Base-by-base conservation (phyloP, 2,113 vertebrate genomes). In the Turnix velox region DNA sequence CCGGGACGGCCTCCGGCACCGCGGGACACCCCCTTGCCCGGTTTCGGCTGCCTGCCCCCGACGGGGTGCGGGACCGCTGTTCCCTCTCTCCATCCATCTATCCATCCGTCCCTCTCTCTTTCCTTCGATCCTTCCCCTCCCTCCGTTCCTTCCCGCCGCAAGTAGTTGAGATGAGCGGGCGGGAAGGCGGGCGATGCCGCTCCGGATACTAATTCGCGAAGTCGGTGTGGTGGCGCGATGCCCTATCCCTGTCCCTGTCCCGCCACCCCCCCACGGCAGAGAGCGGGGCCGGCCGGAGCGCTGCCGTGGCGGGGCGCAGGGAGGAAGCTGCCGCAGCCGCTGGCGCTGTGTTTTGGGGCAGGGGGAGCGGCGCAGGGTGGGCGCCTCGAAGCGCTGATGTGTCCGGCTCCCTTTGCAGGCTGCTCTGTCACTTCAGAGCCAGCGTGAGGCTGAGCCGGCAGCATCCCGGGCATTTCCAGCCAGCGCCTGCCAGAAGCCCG, bases 361-460 rank as follows among this genome's bases (percentile, higher is more conserved):
- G n/a, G 73, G 74, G 76, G 24, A 42, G 69, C 55, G 5, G 76
- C 30, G 59, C 57, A 27, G 75, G 75, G 88, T 54, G 74, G 58
- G 79, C 17, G 31, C 23, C 57, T 75, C 12, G 45, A 83, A 77
- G 91, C 81, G 65, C 95, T 97, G 95, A 97, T 93, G 90, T 77
- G 96, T 95, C 90, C 93, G 92, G 83, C 88, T 97, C 80, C 93
- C 91, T 93, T 97, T 92, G 91, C 96, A 98, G 98, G 93, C 84
- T 93, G 96, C 87, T 89, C 92, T 63, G 85, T n/a, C 46, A 22
- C 89, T 82, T 48, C 2, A 40, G 40, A 88, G 87, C 62, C 40
- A 95, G 88, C 58, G 86, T 48, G 88, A 77, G 93, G 90, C 94
- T 88, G 84, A 82, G 85, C 85, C 86, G 75, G 33, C 45, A 31